Percentiles rank a stretch among this genome's conserved stretches.
These are phyloP conservation scores for Elgaria multicarinata DNA, from an alignment of 2,113 vertebrate species.

Conservation along the genomic window DNA sequence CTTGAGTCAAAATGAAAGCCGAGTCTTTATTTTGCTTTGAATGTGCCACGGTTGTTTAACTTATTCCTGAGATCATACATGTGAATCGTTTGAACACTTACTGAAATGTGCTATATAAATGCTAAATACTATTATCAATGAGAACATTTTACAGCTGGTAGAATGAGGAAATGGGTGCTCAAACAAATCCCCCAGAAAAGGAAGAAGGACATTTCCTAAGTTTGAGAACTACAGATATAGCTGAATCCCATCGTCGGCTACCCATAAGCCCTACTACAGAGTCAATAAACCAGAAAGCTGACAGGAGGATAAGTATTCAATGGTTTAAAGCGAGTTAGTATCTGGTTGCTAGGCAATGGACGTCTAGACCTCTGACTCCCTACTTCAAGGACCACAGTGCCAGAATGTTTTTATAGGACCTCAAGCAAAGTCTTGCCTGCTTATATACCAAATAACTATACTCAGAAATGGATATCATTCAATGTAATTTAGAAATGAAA, in stretches of 20 bases:
- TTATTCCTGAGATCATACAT: neutral
- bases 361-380: neutral
- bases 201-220: neutral
- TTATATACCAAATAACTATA: constrained; percentile 17
- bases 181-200: neutral
- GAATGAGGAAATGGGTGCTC: neutral
- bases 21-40: neutral
- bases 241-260: constrained; percentile 11
- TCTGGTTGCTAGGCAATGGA: neutral
- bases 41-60: neutral
- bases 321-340: constrained; percentile 8
- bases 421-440: neutral
- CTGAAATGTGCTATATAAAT: neutral
- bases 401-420: neutral
- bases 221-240: constrained; percentile 13
- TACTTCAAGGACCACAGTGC: neutral
- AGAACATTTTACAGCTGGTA: neutral
- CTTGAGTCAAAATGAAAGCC: neutral
- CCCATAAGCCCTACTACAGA: neutral
- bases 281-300: constrained; percentile 11
- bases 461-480: neutral
- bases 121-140: neutral
- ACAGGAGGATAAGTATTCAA: constrained; percentile 19
- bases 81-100: neutral
- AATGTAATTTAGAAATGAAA: neutral